phyloP scores from a whole-genome alignment of 2,113 vertebrate species.

The Microtus ochrogaster region DNA sequence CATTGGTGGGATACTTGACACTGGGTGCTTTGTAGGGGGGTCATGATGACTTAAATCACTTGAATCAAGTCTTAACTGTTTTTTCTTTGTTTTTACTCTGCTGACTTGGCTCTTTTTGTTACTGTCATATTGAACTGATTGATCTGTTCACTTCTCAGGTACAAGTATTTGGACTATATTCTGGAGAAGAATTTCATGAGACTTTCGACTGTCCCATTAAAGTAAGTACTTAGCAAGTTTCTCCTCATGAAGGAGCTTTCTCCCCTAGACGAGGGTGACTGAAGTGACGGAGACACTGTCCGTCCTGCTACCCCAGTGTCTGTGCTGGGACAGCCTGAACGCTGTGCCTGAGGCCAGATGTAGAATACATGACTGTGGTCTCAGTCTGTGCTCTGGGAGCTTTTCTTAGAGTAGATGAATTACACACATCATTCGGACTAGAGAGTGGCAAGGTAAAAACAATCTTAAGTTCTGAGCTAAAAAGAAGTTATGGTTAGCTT shows the following conservation, averaged over 20 bases:
- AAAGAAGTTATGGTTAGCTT: too few species aligned
- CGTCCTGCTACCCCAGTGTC: neutral
- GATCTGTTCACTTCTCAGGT: constrained; percentile 87
- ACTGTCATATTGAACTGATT: constrained; percentile 42
- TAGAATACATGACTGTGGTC: too few species aligned
- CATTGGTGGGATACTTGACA: constrained; percentile 44
- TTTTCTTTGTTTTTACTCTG: neutral
- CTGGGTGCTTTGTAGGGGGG: neutral
- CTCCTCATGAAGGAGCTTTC: constrained; percentile 29
- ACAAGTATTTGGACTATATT: constrained; percentile 97
- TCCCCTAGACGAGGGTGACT: neutral
- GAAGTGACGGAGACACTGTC: neutral
- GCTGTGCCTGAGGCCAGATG: too few species aligned
- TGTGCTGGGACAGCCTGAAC: neutral
- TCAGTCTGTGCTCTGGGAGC: too few species aligned
- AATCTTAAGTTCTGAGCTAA: too few species aligned
- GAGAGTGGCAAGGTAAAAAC: too few species aligned
- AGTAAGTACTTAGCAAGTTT: constrained; percentile 88
- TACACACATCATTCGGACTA: too few species aligned
- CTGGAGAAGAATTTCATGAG: constrained; percentile 96
- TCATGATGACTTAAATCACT: neutral
- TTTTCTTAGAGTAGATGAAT: too few species aligned
- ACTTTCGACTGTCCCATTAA: constrained; percentile 99
- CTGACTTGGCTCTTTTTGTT: neutral
- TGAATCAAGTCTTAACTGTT: neutral